Percentiles rank a stretch among this genome's conserved stretches.
These are phyloP conservation scores for Agrochola lychnidis DNA, from an alignment of 2,888 invertebrate genomes.

Conservation along the genomic window DNA sequence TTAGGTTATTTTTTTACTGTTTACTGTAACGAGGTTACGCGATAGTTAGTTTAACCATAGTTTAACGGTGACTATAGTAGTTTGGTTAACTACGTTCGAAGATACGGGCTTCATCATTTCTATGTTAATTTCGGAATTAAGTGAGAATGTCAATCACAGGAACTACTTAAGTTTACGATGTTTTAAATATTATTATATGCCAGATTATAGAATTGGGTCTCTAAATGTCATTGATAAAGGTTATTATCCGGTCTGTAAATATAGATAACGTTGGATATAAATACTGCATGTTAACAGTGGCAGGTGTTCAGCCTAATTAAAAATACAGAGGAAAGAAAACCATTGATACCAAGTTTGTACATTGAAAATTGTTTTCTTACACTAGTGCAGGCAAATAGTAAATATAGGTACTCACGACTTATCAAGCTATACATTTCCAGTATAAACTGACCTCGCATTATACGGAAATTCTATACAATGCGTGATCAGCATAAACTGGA, in stretches of 20 bases:
- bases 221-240: background rate
- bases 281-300: background rate
- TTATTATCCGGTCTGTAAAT: background rate
- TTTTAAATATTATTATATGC: slow-evolving; percentile 22
- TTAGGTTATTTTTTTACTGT: slow-evolving; percentile 75
- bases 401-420: background rate
- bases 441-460: no score
- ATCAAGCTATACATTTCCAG: no score
- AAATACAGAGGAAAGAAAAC: background rate
- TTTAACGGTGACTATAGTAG: slow-evolving; percentile 35
- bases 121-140: slow-evolving; percentile 27
- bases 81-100: slow-evolving; percentile 8
- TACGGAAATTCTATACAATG: no score
- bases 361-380: background rate
- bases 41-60: slow-evolving; percentile 33
- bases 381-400: background rate
- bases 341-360: background rate
- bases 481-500: no score
- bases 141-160: slow-evolving; percentile 25
- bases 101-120: slow-evolving; percentile 28
- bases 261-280: background rate
- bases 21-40: slow-evolving; percentile 64
- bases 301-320: background rate
- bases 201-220: background rate
- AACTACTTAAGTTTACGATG: slow-evolving; percentile 27